Evolutionary conservation across 1,140 invertebrate species (phyloP).

Genomic region (Yoshiicerus persimilis): DNA sequence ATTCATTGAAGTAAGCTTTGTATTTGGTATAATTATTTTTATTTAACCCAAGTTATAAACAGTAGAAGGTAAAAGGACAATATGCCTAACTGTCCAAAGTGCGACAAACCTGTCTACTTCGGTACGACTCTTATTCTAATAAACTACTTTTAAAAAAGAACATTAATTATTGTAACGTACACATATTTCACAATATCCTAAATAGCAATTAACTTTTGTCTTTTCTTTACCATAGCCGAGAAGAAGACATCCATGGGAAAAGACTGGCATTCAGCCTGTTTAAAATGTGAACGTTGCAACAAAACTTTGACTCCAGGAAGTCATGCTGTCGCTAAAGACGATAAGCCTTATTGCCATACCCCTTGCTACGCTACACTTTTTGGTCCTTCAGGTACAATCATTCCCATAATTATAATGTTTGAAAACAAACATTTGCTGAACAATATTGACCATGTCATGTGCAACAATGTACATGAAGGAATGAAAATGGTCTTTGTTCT

Average conservation of each 20-base stretch:
- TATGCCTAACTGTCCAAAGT: conserved; percentile 64
- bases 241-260: conserved; percentile 74
- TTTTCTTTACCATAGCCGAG: conserved; percentile 64
- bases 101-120: conserved; percentile 63
- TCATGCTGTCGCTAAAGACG: conserved; percentile 72
- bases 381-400: conserved; percentile 57
- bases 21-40: too few species aligned
- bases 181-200: background rate
- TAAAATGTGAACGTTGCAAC: conserved; percentile 74
- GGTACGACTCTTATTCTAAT: conserved; percentile 54
- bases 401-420: too few species aligned
- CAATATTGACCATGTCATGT: too few species aligned
- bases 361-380: conserved; percentile 73
- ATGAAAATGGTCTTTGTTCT: too few species aligned
- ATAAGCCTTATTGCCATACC: conserved; percentile 74
- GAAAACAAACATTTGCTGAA: too few species aligned
- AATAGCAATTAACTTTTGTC: too few species aligned
- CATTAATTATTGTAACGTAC: background rate
- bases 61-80: background rate
- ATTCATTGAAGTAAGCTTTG: too few species aligned
- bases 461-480: too few species aligned
- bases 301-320: conserved; percentile 71
- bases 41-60: too few species aligned
- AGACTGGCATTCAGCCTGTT: conserved; percentile 73
- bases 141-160: background rate